Evolutionary conservation across 2,113 vertebrate species (phyloP), one percentile per base, ranked within the genome.

Genomic region (Saimiri boliviensis): DNA sequence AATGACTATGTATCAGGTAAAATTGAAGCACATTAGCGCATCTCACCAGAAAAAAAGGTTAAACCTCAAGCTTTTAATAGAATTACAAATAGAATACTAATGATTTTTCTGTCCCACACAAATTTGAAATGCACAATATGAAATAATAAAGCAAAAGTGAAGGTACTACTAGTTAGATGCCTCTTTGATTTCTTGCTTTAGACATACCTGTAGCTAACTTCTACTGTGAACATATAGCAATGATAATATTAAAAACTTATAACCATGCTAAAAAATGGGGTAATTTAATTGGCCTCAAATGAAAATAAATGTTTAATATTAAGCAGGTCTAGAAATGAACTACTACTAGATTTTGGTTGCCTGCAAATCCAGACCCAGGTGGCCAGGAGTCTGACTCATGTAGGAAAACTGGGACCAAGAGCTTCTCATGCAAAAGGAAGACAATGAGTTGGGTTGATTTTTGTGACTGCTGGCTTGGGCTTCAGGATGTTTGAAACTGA

Each of bases 141-240:
- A 81, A 96, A 13, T 56, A 96, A 40, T 92, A 79, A 86, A 77
- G 89, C 8, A 66, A 88, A 95, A 80, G 11, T 66, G 21, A 96
- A 40, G 12, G n/a, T 83, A 54, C 5, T 56, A 42, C n/a, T 92
- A 92, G 86, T 63, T 37, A 81, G 20, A 76, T 84, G 4, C 25
- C 25, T 60, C 90, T 77, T 66, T 84, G 35, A 89, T 76, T 86
- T 89, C 11, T 52, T 70, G 19, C 80, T 32, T 84, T 56, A 40
- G 37, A 70, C 5, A 54, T 1, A 89, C 45, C 25, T 92, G 16
- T 10, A 52, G 12, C 47, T 45, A 79, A n/a, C 7, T 84, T 95
- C 37, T 73, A 82, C 45, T 86, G 35, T 80, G 19, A 91, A 94
- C 8, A 86, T 6, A 86, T 2, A 93, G 5, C 16, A 42, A 60